Base-by-base conservation (phyloP, 2,888 invertebrate genomes). In the Xestia ashworthii region DNA sequence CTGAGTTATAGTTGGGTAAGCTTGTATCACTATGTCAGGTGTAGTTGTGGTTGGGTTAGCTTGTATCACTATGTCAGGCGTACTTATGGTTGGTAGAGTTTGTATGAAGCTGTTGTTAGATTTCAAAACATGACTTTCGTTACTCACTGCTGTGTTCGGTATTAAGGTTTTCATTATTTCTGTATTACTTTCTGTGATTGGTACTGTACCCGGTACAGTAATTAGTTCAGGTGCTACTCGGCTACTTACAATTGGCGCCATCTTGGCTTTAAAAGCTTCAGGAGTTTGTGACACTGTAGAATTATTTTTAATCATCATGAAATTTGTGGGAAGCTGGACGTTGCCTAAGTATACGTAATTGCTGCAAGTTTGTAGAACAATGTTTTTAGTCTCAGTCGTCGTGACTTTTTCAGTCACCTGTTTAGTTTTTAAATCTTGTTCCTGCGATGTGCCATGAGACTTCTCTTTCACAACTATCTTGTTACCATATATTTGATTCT, bases 391-490 rank as follows among this genome's bases (percentile, higher is more conserved):
- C 76, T 96, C 95, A 3, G 88, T 67, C 78, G 92, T 91, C 64
- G 87, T 85, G 25, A 89, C 80, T 87, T 93, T 94, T 25, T 95
- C 95, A 38, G 78, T 74, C 78, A 91, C 91, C 25, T 85, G 89
- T 81, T 93, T 95, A 65, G 91, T 92, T 83, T 94, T 95, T 65
- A 95, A 87, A 76, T 96, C 95, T 89, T 95, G 95, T 81, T 96
- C 95, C 88, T 96, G 96, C 74, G 90, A 91, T 19, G 93, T 95
- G 48, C 94, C 93, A 90, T 95, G 95, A 75, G 94, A 94, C 88
- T 97, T 97, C 94, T 97, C 96, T 95, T 97, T 97, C 93, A 97
- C 96, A 93, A 97, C 96, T 93, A 97, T 97, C 93, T 97, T 97
- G 86, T 97, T 96, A 85, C 97, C 97, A 89, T 97, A 97, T 81